Base-by-base conservation (phyloP, 2,888 invertebrate species). In the Sphecodes monilicornis region DNA sequence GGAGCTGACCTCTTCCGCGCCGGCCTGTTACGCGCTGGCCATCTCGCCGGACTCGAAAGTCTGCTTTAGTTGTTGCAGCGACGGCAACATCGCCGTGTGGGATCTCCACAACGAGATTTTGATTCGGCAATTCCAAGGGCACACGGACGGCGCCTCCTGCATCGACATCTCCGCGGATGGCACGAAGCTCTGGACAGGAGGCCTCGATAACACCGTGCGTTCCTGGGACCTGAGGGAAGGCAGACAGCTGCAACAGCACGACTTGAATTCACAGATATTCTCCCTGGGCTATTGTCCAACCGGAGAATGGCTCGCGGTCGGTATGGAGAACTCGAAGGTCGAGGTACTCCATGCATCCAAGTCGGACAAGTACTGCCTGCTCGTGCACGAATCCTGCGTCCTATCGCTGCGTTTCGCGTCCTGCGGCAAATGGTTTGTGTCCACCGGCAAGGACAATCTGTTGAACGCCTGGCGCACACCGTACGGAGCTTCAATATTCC, bases 31-130 rank as follows among this genome's bases (percentile, higher is more conserved):
- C 95, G 99, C 99, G 76, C 96, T 99, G 77, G 99, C 99, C 85
- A 98, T 99, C 91, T 98, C 98, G 91, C 98, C 98, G 0, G 99
- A 99, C 95, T 98, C 98, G 84, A 99, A 99, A 96, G 98, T 99
- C 85, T 99, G 99, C 96, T 99, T 99, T 96, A 98, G 99, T 94
- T 99, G 99, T 95, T 99, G 99, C 96, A 98, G 98, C 92, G 99
- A 99, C 95, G 99, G 99, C 54, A 98, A 99, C 95, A 99, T 99
- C 92, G 98, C 99, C 46, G 98, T 99, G 4, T 99, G 99, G 99
- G 99, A 98, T 95, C 96, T 98, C 73, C 97, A 98, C 92, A 98
- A 97, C 95, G 98, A 99, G 95, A 98, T 97, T 82, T 96, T 99
- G 94, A 98, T 99, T 94, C 96, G 98, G 91, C 98, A 98, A 95